Conservation (phyloP, 2,797 vertebrate genomes). For the Passerculus sandwichensis region DNA sequence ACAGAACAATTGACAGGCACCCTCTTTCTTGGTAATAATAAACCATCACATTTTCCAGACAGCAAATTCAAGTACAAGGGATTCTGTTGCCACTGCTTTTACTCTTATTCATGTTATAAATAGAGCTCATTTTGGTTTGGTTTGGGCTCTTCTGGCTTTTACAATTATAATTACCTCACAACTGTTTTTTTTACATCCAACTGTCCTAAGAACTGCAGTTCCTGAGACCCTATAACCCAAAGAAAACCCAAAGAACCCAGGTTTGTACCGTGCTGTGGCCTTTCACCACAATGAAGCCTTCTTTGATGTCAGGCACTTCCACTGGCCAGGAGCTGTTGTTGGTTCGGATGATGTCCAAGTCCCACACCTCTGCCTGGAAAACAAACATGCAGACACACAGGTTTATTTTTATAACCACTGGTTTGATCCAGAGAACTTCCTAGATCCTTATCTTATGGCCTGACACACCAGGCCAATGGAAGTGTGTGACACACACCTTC, state of each 20-base stretch:
- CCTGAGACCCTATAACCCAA: background rate
- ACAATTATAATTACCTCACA: background rate
- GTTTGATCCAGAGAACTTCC: background rate
- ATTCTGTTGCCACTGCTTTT: background rate
- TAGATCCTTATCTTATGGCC: background rate
- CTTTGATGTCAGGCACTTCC: constrained; percentile 88
- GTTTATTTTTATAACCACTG: background rate
- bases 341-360: constrained; percentile 89
- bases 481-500: background rate
- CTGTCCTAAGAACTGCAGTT: background rate
- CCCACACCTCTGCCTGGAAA: constrained; percentile 96
- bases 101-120: background rate
- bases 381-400: background rate
- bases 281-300: constrained; percentile 92
- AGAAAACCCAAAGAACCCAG: background rate
- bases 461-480: background rate
- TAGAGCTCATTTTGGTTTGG: background rate
- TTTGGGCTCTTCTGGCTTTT: background rate
- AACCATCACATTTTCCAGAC: background rate
- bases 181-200: background rate
- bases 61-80: background rate
- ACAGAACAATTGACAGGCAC: background rate
- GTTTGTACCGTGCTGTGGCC: constrained; percentile 89
- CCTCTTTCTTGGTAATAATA: background rate
- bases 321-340: constrained; percentile 89